Evolutionary conservation across 1,140 invertebrate species (phyloP).

Genomic region (Papilio dardanus): DNA sequence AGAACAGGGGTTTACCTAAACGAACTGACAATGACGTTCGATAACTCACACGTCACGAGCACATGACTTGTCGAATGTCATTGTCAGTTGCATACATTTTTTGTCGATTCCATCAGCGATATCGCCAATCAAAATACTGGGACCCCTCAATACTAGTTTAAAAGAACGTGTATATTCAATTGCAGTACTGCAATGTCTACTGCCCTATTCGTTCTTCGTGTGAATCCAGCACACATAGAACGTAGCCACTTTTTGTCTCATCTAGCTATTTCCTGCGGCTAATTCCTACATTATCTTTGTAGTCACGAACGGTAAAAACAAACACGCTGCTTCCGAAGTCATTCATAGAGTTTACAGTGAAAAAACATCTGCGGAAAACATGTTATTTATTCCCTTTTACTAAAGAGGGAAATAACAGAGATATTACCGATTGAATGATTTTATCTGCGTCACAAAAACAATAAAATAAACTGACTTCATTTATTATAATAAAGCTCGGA

Average conservation of each 20-base stretch:
- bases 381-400: background rate
- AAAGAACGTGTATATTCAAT: background rate
- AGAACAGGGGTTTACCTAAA: too few species aligned
- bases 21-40: too few species aligned
- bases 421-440: background rate
- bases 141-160: too few species aligned
- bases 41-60: too few species aligned
- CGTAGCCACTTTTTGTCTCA: constrained; percentile 10
- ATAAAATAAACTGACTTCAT: constrained; percentile 4
- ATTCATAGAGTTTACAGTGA: background rate
- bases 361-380: background rate
- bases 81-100: too few species aligned
- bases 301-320: constrained; percentile 18
- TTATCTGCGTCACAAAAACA: background rate
- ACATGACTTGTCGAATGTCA: too few species aligned
- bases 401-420: background rate
- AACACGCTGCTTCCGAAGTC: background rate
- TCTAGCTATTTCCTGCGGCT: constrained; percentile 18
- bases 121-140: too few species aligned
- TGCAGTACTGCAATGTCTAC: background rate
- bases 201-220: background rate
- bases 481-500: background rate
- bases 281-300: constrained; percentile 29
- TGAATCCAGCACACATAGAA: background rate
- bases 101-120: too few species aligned